Evolutionary conservation across 2,113 vertebrate species (phyloP).

Genomic region (Dromaius novaehollandiae): DNA sequence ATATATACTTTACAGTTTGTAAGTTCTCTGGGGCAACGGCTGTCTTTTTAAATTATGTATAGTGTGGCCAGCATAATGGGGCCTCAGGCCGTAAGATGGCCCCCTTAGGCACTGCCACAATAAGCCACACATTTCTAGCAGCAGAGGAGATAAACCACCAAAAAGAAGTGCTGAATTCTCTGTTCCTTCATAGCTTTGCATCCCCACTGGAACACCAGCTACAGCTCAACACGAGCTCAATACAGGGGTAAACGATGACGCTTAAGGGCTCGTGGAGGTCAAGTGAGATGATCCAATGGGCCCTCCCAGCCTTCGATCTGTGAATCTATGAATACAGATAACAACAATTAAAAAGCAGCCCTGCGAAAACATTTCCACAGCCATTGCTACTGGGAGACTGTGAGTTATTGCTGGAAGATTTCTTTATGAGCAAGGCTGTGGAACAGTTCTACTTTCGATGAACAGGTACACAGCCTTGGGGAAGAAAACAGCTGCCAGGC

Average conservation of each 20-base stretch:
- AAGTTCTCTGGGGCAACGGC: neutral
- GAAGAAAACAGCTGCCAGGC: neutral
- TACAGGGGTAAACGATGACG: neutral
- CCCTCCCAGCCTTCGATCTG: neutral
- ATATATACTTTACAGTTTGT: neutral
- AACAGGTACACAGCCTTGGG: neutral
- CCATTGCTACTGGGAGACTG: neutral
- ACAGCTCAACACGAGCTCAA: neutral
- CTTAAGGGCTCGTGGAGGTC: slow-evolving; percentile 24
- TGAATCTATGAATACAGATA: slow-evolving; percentile 33
- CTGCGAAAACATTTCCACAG: neutral
- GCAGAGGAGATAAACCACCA: neutral
- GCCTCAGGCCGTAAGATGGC: neutral
- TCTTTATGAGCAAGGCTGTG: neutral
- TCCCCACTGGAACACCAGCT: neutral
- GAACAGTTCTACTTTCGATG: neutral
- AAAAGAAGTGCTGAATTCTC: neutral
- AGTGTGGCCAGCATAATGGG: neutral
- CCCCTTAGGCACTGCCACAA: slow-evolving; percentile 19
- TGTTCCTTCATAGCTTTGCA: neutral
- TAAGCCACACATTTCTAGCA: neutral
- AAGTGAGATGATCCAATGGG: neutral
- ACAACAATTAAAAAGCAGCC: neutral
- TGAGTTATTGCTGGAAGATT: neutral
- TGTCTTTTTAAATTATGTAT: slow-evolving; percentile 19